Evolutionary conservation across 2,113 vertebrate species (phyloP).

Genomic region (Meles meles): DNA sequence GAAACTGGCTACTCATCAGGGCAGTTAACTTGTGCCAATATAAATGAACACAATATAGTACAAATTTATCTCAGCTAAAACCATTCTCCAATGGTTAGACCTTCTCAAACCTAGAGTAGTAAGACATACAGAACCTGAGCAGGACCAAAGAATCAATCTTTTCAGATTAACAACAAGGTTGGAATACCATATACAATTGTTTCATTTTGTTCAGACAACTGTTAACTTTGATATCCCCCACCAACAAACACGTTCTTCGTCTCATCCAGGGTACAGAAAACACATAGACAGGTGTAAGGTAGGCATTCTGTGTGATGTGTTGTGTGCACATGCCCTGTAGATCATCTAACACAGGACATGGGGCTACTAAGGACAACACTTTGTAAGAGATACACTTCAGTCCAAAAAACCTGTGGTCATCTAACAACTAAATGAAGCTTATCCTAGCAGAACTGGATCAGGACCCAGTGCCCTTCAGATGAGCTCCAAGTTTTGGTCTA

Average conservation of each 20-base stretch:
- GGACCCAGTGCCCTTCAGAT: rapidly evolving
- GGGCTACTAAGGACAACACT: not conserved
- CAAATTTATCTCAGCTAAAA: not conserved
- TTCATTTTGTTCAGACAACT: not conserved
- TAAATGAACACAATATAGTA: not conserved
- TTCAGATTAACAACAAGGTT: not conserved
- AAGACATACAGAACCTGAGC: not conserved
- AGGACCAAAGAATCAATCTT: not conserved
- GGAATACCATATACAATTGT: not conserved
- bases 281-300: not conserved
- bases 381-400: not conserved
- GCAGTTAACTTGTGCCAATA: not conserved
- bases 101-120: not conserved
- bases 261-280: not conserved
- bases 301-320: not conserved
- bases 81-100: not conserved
- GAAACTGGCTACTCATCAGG: not conserved
- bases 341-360: not conserved
- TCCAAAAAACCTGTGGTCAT: not conserved
- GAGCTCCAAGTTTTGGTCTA: not conserved
- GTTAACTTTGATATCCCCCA: not conserved
- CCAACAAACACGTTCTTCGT: rapidly evolving
- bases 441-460: not conserved
- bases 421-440: not conserved
- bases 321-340: rapidly evolving